Conservation (phyloP, 2,888 invertebrate genomes). For the Sipha maydis region DNA sequence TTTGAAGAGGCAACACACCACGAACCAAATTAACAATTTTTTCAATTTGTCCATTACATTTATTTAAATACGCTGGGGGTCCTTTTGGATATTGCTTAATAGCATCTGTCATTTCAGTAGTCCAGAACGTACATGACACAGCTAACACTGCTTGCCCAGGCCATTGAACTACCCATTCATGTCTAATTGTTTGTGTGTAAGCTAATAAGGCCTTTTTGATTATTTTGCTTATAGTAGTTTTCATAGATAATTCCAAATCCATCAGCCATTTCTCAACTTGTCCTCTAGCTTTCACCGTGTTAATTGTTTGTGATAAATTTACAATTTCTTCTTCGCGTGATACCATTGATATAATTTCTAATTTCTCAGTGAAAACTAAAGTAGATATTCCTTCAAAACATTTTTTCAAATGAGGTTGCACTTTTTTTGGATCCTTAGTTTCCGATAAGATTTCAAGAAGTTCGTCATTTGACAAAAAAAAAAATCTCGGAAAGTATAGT, state of each 20-base stretch:
- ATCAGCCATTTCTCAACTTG: constrained; percentile 97
- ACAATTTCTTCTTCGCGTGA: constrained; percentile 89
- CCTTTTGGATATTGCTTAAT: constrained; percentile 72
- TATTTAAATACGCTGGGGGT: constrained; percentile 75
- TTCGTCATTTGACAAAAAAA: constrained; percentile 84
- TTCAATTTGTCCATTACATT: constrained; percentile 81
- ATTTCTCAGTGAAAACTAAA: constrained; percentile 84
- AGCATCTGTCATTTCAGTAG: constrained; percentile 82
- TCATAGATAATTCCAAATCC: constrained; percentile 88
- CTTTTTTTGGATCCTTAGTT: constrained; percentile 91
- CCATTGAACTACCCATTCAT: constrained; percentile 89
- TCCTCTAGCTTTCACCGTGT: constrained; percentile 86
- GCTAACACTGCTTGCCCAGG: constrained; percentile 83
- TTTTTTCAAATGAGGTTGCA: constrained; percentile 94
- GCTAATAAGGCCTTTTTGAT: constrained; percentile 75
- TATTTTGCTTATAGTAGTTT: constrained; percentile 80
- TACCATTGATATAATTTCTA: constrained; percentile 88
- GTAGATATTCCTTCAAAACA: constrained; percentile 94
- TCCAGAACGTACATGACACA: constrained; percentile 89
- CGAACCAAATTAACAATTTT: constrained; percentile 79
- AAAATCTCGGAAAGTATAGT: constrained; percentile 85
- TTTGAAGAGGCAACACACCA: constrained; percentile 84
- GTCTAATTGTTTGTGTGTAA: constrained; percentile 74
- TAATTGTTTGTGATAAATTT: constrained; percentile 79
- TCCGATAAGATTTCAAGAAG: constrained; percentile 84